phyloP scores from a whole-genome alignment of 2,113 vertebrate species.

The Elachura formosa region DNA sequence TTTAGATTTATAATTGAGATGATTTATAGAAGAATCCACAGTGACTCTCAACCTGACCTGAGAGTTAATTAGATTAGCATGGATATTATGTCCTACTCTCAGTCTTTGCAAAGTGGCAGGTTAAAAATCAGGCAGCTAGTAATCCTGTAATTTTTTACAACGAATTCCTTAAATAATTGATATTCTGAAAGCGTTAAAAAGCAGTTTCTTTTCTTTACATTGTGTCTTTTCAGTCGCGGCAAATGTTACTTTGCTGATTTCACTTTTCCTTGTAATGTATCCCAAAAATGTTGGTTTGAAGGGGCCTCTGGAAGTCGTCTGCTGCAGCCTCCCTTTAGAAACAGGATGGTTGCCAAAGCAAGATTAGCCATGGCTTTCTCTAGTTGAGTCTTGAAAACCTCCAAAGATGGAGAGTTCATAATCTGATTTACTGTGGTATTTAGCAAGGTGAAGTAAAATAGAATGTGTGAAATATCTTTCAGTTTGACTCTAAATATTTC shows the following conservation, averaged over 20 bases:
- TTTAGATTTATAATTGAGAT: slow-evolving; percentile 60
- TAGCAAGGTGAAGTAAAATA: neutral
- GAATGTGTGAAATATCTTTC: neutral
- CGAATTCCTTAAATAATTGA: neutral
- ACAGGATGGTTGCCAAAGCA: neutral
- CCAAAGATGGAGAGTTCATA: neutral
- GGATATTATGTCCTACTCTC: neutral
- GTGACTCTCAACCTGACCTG: slow-evolving; percentile 57
- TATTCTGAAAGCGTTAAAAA: neutral
- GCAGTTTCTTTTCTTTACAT: neutral
- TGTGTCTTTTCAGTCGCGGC: neutral
- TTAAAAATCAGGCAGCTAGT: neutral
- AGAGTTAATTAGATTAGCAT: slow-evolving; percentile 59
- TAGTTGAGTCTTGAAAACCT: neutral
- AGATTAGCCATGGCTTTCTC: neutral
- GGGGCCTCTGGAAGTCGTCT: neutral
- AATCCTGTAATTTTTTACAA: neutral
- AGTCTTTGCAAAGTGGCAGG: neutral
- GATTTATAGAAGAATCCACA: slow-evolving; percentile 32
- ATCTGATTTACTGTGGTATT: neutral
- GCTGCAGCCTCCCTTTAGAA: neutral
- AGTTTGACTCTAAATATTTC: neutral
- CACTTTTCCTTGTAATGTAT: neutral
- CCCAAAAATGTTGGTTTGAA: neutral
- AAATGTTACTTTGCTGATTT: neutral